Evolutionary conservation across 2,888 invertebrate genomes (phyloP).

Genomic region (Agrochola circellaris): DNA sequence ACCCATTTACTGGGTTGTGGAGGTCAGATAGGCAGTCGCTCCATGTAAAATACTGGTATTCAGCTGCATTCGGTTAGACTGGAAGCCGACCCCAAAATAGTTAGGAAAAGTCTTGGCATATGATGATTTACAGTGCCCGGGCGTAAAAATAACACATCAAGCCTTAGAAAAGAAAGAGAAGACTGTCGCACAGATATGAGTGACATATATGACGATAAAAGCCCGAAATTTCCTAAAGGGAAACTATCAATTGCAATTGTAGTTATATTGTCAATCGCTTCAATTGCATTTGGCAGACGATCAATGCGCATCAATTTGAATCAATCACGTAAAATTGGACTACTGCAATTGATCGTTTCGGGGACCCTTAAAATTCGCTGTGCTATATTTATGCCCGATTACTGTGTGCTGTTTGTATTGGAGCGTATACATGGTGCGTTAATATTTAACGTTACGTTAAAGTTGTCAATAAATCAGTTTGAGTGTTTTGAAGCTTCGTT

Average conservation of each 20-base stretch:
- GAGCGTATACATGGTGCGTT: conserved; percentile 26
- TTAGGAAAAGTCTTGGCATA: not conserved
- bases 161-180: not conserved
- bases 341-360: too few species aligned
- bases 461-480: conserved; percentile 41
- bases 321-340: too few species aligned
- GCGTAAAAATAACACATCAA: conserved; percentile 3
- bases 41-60: not conserved
- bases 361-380: not conserved
- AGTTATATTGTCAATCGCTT: too few species aligned
- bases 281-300: too few species aligned
- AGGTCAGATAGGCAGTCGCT: not conserved
- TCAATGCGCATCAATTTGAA: too few species aligned
- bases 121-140: not conserved
- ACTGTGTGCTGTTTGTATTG: conserved; percentile 29
- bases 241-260: too few species aligned
- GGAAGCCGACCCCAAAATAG: too few species aligned
- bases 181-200: not conserved
- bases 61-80: not conserved
- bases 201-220: too few species aligned
- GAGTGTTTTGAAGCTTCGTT: conserved; percentile 11
- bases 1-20: not conserved
- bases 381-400: not conserved
- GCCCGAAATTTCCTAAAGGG: not conserved
- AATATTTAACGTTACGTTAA: conserved; percentile 37